Base-by-base conservation (phyloP, 37 sponge, comb jelly and placozoan species). In the Ianthella basta region DNA sequence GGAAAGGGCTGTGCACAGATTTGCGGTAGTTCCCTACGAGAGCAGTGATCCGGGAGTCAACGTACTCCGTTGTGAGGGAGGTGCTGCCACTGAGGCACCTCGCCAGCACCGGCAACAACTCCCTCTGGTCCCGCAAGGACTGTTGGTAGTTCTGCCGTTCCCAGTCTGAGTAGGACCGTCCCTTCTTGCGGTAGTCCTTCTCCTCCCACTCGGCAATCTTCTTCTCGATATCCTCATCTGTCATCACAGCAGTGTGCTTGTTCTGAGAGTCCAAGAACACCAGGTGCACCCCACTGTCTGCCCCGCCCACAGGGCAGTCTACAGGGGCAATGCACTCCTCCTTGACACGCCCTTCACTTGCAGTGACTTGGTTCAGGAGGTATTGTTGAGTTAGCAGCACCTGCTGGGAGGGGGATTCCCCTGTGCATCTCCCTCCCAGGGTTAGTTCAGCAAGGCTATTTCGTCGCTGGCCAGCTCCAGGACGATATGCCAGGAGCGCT, bases 211-310 rank as follows among this genome's bases (percentile, higher is more conserved):
- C 1, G 56, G 56, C 55, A 37, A 86, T 32, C 10, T 38, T 37
- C 25, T 24, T 60, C 15, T 37, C 37, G 10, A 90, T 69, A 19
- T 86, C 91, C 23, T 86, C 87, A 59, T 83, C 80, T 27, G 80
- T 75, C 37, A 37, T 41, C 21, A 18, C 50, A 1, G 67, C 5
- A 6, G 77, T 61, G 0, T 83, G 83, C 14, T 36, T 32, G 69
- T 90, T 90, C 66, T 82, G 67, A 15, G 91, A 90, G 67, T 90
- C 91, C 27, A 82, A 41, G 80, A 83, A 86, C 4, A 90, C 21
- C 84, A 90, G 19, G 20, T 33, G 38, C 34, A 87, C 25, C 38
- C 37, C 34, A 14, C 29, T 32, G 6, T 55, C 80, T 0, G 23
- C 80, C 0, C 16, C 20, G 18, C 59, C 33, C 55, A 4, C 8